Evolutionary conservation across 2,113 vertebrate genomes (phyloP), one percentile per base, ranked within the genome.

Genomic region (Trogon melanurus): DNA sequence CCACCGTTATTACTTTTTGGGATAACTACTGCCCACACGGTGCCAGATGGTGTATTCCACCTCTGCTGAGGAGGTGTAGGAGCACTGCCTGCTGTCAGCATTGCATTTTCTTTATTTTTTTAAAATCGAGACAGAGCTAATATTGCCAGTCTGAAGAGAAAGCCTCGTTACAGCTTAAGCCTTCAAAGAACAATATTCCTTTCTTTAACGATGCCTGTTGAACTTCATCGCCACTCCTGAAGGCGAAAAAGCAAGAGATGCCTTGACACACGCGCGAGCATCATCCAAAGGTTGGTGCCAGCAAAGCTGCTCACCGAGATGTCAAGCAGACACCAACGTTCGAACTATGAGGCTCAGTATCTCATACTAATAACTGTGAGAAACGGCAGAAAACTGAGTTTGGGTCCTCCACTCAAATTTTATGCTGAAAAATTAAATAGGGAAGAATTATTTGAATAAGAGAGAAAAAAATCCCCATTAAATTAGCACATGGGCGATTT

Each of bases 11-110:
- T 93, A 91, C 92, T 96, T 97, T 96, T 96, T 95, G 93, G 92
- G 95, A 76, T 83, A 90, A 86, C 85, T 96, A 41, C 95, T 94
- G 80, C 95, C 95, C 95, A 97, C 95, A 26, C 56, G 34, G 71
- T 57, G 82, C 91, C 95, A 97, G 96, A 96, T 96, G 95, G 95
- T 86, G 56, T 22, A 51, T 71, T 92, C 95, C 95, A 97, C 95
- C 96, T 97, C 96, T 96, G 95, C 96, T 96, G 94, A 96, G 94
- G 94, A 96, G 96, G 96, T 91, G 95, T 73, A 95, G 93, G 34
- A 91, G 93, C 94, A 61, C 89, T 93, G 96, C 95, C 95, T 96
- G 93, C 94, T 96, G 93, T 86, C 92, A 92, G 64, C 75, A 12
- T 19, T 50, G 44, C 88, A 22, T 62, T 79, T 66, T 29, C 44